These are phyloP conservation scores for Stegophylla sp. DNA, from an alignment of 2,888 invertebrate species.

Conservation along the genomic window DNA sequence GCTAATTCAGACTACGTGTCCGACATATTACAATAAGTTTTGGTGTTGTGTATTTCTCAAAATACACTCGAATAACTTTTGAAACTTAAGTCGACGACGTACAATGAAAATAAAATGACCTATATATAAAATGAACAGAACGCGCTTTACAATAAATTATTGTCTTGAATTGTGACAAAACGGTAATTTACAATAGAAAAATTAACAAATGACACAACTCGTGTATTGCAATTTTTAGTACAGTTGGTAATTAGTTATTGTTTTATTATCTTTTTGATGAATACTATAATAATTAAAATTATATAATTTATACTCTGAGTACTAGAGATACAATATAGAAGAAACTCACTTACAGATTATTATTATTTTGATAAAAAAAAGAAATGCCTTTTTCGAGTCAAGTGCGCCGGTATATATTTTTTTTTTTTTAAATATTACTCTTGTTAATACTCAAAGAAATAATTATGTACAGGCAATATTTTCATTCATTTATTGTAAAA, in stretches of 20 bases:
- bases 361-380: not conserved
- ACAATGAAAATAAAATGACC: not conserved
- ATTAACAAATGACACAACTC: too few relatives aligned
- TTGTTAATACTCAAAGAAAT: not conserved
- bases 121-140: not conserved
- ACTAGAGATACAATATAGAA: too few relatives aligned
- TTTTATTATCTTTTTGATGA: too few relatives aligned
- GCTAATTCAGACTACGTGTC: not conserved
- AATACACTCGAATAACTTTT: conserved; percentile 3
- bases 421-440: not conserved
- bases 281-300: too few relatives aligned
- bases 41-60: conserved; percentile 33
- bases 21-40: not conserved
- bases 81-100: conserved; percentile 17
- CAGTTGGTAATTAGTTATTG: too few relatives aligned
- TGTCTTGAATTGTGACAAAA: conserved; percentile 1
- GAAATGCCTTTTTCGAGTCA: not conserved
- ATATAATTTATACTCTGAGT: too few relatives aligned
- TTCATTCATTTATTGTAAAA: too few relatives aligned
- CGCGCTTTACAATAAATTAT: too few relatives aligned
- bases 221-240: too few relatives aligned
- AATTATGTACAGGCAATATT: not conserved
- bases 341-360: too few relatives aligned
- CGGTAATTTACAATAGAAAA: not conserved
- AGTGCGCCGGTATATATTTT: not conserved